A percentile compares a stretch with the other conserved stretches of the same genome.
Conservation (phyloP, 2,888 invertebrate genomes). For the Callyntrura sp. region DNA sequence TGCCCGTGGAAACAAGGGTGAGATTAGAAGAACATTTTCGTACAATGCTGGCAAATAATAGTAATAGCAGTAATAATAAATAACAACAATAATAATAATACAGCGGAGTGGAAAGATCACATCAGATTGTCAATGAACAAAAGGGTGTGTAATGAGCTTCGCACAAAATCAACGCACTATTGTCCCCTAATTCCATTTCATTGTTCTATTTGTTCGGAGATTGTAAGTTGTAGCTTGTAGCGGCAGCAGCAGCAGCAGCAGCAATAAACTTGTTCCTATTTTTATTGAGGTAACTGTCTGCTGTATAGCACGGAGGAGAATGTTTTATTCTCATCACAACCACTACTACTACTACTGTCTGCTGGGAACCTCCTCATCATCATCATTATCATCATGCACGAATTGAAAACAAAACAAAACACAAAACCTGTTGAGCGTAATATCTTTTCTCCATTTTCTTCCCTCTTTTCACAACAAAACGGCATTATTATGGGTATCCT, state of each 20-base stretch:
- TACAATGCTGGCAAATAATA: slow-evolving; percentile 33
- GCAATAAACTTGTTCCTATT: not conserved
- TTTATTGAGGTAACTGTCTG: not conserved
- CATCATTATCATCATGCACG: not conserved
- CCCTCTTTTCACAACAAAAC: slow-evolving; percentile 23
- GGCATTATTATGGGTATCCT: not conserved
- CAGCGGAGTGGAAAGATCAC: slow-evolving; percentile 26
- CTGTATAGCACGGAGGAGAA: not conserved
- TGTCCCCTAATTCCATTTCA: slow-evolving; percentile 84
- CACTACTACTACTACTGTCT: slow-evolving; percentile 6
- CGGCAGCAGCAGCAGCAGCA: not conserved
- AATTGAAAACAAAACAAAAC: slow-evolving; percentile 45
- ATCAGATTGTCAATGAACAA: slow-evolving; percentile 83
- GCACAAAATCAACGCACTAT: slow-evolving; percentile 84
- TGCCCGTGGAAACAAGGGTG: not conserved
- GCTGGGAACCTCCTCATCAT: slow-evolving; percentile 26
- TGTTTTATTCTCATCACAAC: slow-evolving; percentile 24
- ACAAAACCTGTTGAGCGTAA: slow-evolving; percentile 58
- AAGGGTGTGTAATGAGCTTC: slow-evolving; percentile 83
- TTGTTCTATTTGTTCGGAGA: slow-evolving; percentile 75
- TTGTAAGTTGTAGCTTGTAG: not conserved
- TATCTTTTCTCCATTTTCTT: not conserved
- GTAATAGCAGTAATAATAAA: slow-evolving; percentile 26
- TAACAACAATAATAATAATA: slow-evolving; percentile 30
- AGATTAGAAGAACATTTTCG: slow-evolving; percentile 34